Conservation (phyloP, 2,113 vertebrate genomes). For the Ceyx melanurus region DNA sequence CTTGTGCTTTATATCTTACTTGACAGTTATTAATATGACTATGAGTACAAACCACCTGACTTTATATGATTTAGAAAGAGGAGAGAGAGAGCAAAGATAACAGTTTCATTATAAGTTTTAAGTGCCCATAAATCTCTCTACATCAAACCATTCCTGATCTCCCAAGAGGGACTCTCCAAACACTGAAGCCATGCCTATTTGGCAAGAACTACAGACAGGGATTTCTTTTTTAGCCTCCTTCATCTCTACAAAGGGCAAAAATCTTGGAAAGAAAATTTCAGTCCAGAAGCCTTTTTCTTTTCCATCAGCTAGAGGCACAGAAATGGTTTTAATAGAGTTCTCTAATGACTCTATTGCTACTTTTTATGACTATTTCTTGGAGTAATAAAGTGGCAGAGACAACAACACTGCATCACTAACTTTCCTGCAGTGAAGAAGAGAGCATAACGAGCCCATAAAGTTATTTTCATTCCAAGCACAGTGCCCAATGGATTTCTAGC, state of each 20-base stretch:
- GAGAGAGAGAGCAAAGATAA: conserved; percentile 55
- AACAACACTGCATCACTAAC: neutral
- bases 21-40: conserved; percentile 48
- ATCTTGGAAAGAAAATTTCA: conserved; percentile 7
- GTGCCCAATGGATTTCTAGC: neutral
- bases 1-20: conserved; percentile 4
- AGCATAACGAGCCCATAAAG: neutral
- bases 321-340: conserved; percentile 46
- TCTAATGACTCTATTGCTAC: conserved; percentile 28
- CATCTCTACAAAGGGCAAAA: conserved; percentile 33
- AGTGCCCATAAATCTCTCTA: conserved; percentile 52
- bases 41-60: conserved; percentile 15
- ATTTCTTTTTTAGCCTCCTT: conserved; percentile 48
- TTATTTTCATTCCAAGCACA: neutral
- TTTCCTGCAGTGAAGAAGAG: neutral
- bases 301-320: neutral
- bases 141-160: conserved; percentile 35
- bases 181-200: conserved; percentile 50
- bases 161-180: conserved; percentile 35
- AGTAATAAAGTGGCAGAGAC: conserved; percentile 19
- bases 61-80: conserved; percentile 30
- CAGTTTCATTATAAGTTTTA: conserved; percentile 58
- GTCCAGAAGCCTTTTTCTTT: conserved; percentile 24
- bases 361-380: conserved; percentile 51
- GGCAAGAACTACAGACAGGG: conserved; percentile 53